A percentile compares a stretch with the other conserved stretches of the same genome.
These are phyloP conservation scores for Hirtodrosophila alboralis DNA, from an alignment of 2,888 invertebrate species.

Conservation along the genomic window DNA sequence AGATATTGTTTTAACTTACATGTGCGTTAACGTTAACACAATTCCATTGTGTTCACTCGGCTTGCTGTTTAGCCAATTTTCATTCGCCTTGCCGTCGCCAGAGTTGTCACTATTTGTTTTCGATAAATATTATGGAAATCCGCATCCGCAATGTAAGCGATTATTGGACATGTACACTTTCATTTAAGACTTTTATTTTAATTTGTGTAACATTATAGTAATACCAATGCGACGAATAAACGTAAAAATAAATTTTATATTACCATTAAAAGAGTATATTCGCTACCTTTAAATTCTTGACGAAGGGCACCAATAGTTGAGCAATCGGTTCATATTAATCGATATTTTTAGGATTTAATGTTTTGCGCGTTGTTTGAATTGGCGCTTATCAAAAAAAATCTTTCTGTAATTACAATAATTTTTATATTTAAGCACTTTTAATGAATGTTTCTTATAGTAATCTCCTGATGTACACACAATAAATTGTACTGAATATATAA, in stretches of 20 bases:
- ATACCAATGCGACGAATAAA: too few relatives aligned
- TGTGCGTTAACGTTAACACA: constrained; percentile 66
- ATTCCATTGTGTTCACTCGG: constrained; percentile 63
- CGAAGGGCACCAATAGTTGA: neutral
- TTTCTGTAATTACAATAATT: neutral
- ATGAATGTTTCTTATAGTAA: constrained; percentile 8
- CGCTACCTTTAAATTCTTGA: neutral
- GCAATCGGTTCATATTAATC: constrained; percentile 14
- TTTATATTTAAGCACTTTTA: constrained; percentile 15
- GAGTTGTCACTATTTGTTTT: constrained; percentile 38
- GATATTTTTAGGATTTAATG: constrained; percentile 3
- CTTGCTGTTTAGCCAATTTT: constrained; percentile 57
- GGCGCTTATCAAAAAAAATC: neutral
- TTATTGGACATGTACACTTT: constrained; percentile 12
- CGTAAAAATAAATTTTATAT: too few relatives aligned
- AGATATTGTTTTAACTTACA: constrained; percentile 52
- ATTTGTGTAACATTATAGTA: neutral
- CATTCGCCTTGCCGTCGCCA: constrained; percentile 56
- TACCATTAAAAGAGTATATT: too few relatives aligned
- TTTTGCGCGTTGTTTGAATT: neutral
- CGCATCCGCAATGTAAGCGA: constrained; percentile 28
- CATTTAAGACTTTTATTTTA: neutral
- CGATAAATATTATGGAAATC: constrained; percentile 17
- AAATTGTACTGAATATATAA: constrained; percentile 14
- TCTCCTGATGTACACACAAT: constrained; percentile 1